Conservation (phyloP, 2,113 vertebrate species). For the Heptranchias perlo region DNA sequence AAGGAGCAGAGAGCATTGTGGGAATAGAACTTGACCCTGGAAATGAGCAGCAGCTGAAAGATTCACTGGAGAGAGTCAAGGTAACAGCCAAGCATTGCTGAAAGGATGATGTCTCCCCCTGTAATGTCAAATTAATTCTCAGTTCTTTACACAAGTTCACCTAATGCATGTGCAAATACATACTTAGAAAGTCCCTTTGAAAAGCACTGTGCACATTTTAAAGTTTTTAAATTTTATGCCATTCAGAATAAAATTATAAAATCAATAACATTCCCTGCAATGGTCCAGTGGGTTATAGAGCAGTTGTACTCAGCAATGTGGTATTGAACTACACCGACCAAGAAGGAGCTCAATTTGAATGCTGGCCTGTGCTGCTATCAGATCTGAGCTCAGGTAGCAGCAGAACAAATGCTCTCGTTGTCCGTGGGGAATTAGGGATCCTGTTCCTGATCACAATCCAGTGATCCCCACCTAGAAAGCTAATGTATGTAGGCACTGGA, state of each 20-base stretch:
- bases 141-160: not conserved
- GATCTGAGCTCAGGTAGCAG: not conserved
- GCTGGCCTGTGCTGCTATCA: too few relatives aligned
- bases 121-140: not conserved
- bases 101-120: not conserved
- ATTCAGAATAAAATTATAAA: not conserved
- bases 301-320: not conserved
- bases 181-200: not conserved
- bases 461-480: not conserved
- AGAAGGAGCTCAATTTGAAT: too few relatives aligned
- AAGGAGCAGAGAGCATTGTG: conserved; percentile 63
- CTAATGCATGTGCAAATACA: not conserved
- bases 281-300: not conserved
- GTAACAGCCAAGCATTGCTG: conserved; percentile 53
- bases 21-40: conserved; percentile 62
- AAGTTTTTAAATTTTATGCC: not conserved
- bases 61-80: conserved; percentile 79
- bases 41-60: conserved; percentile 76
- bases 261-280: not conserved
- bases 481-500: not conserved
- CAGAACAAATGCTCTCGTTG: not conserved
- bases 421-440: not conserved
- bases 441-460: not conserved
- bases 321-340: not conserved
- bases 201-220: not conserved